Evolutionary conservation across 2,113 vertebrate genomes (phyloP).

Genomic region (Lophius piscatorius): DNA sequence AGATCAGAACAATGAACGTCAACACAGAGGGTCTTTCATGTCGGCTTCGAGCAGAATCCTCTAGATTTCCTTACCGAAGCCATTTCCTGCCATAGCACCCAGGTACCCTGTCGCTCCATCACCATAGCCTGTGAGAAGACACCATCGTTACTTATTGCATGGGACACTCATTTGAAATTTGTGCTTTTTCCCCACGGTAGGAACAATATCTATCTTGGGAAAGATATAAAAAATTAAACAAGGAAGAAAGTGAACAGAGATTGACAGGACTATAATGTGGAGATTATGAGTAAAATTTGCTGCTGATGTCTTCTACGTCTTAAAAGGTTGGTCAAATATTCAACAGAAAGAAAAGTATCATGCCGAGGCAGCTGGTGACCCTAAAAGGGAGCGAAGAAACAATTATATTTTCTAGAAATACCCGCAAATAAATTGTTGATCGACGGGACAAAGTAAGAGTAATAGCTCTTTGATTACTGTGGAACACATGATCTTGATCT

Average conservation of each 20-base stretch:
- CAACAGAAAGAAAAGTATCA: neutral
- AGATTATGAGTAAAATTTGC: too few relatives aligned
- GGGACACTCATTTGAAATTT: neutral
- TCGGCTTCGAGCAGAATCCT: neutral
- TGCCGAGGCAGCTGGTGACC: neutral
- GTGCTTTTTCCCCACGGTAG: neutral
- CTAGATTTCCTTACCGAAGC: slow-evolving; percentile 50
- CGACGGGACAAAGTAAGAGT: too few relatives aligned
- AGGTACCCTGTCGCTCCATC: slow-evolving; percentile 50
- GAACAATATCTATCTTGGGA: too few relatives aligned
- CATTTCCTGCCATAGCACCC: slow-evolving; percentile 48
- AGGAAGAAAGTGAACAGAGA: too few relatives aligned
- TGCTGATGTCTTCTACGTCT: neutral
- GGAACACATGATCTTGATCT: too few relatives aligned
- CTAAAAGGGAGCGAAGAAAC: neutral
- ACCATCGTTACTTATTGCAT: neutral
- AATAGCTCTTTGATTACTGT: too few relatives aligned
- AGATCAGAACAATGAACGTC: slow-evolving; percentile 16
- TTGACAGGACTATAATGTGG: too few relatives aligned
- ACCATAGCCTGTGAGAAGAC: slow-evolving; percentile 51
- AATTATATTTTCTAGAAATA: neutral
- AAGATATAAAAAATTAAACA: too few relatives aligned
- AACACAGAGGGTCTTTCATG: neutral
- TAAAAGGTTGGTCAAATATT: slow-evolving; percentile 10
- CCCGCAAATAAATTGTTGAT: too few relatives aligned